Evolutionary conservation across 1,140 invertebrate genomes (phyloP), one percentile per base, ranked within the genome.

Genomic region (Leptoteleia sp.): DNA sequence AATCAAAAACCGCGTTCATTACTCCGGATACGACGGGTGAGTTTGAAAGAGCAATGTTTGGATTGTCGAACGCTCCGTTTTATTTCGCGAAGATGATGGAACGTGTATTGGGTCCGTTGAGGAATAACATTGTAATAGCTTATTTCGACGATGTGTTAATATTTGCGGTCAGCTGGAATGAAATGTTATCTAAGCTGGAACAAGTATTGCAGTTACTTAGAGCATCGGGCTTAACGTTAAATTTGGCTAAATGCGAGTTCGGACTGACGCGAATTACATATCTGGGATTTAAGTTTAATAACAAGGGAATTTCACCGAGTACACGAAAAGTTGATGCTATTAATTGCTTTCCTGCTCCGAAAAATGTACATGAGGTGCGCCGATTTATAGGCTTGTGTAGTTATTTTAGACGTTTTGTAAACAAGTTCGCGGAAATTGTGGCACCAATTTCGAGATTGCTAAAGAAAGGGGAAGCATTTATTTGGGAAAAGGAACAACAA

Each of bases 341-440:
- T 0, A 27, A 47, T 13, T 29, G 83, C 0, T 84, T 80, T 48
- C 82, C 85, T 1, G 29, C 13, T 17, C 82, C 85, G 0, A 57
- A 29, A 37, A 82, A 76, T 33, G 43, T 64, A 0, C 71, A 79
- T 8, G 50, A 85, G 16, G 35, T 85, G 1, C 62, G 81, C 33
- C 42, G 75, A 40, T 86, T 87, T 65, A 29, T 87, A 1, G 83
- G 85, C 0, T 33, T 89, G 3, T 22, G 61, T 1, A 73, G 79
- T 4, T 87, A 82, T 61, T 87, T 85, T 54, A 35, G 83, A 16
- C 33, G 75, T 5, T 87, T 84, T 47, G 73, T 88, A 4, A n/a
- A 35, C 1, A 37, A 48, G 9, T 73, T 73, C 31, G 45, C 52
- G 9, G 5, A 45, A 11, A 22, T 64, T 11, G 11, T 37, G 40